Percentiles rank a stretch among this genome's conserved stretches.
These are phyloP conservation scores for Micrasema longulum DNA, from an alignment of 1,140 invertebrate species.

Conservation along the genomic window DNA sequence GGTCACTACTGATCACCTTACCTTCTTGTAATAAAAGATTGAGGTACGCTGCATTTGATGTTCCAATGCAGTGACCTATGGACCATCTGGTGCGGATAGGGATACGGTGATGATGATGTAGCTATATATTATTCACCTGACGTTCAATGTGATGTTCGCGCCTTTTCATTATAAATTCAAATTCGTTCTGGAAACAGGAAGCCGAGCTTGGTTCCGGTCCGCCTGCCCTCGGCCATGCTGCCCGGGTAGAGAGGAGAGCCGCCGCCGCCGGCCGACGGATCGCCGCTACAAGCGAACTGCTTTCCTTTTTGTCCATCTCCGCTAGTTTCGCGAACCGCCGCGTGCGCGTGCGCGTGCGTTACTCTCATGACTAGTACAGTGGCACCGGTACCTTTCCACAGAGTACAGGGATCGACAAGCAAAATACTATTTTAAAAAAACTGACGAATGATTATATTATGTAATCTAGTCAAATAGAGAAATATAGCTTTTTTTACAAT, in stretches of 20 bases:
- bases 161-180: conserved; percentile 36
- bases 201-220: conserved; percentile 48
- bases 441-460: no score
- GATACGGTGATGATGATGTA: no score
- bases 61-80: no score
- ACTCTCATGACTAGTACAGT: neutral
- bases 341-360: neutral
- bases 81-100: no score
- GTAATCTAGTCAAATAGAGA: no score
- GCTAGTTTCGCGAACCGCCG: neutral
- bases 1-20: no score
- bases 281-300: conserved; percentile 12
- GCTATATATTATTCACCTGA: no score
- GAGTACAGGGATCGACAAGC: no score
- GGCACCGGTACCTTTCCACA: neutral
- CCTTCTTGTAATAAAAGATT: no score
- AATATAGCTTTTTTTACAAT: no score
- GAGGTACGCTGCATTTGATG: no score
- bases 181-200: conserved; percentile 52
- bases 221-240: conserved; percentile 42
- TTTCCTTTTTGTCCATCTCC: conserved; percentile 24
- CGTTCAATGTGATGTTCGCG: conserved; percentile 12
- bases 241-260: conserved; percentile 44
- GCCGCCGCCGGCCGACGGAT: conserved; percentile 27
- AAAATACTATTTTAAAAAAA: no score